Evolutionary conservation across 1,140 invertebrate genomes (phyloP), one percentile per base, ranked within the genome.

Genomic region (Cyclargus thomasi): DNA sequence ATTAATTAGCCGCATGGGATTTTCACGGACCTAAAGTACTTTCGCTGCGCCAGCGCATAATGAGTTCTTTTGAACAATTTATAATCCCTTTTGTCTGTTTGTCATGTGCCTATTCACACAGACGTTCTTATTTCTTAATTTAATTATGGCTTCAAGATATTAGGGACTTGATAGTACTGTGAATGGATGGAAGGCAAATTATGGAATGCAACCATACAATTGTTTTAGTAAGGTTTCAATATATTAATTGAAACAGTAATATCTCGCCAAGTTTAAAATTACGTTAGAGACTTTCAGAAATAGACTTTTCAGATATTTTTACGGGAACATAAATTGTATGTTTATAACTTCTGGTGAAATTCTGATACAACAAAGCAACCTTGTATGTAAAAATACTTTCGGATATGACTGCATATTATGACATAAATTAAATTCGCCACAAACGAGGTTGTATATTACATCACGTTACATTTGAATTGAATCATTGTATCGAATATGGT

Each of bases 401-500:
- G 39, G 39, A 14, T 14, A 47, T 47, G 39, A 47, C 39, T 47
- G 39, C 29, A n/a, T n/a, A n/a, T n/a, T 47, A 47, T 47, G 14
- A 47, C 14, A 16, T 47, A 47, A 47, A 47, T 3, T 29, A 47
- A 47, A 47, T 47, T 47, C 39, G 11, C 39, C 39, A 14, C 39
- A 47, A 29, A 29, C 5, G 29, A 29, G 11, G 39, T 47, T 8
- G 17, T 20, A 11, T 20, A 66, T 66, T 66, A 36, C 23, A 66
- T 66, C 35, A 66, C 11, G 66, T 69, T 66, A 73, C 53, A 70
- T 47, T 22, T 53, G 20, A 68, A 63, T 47, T 73, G 74, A 75
- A 63, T 72, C 70, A 75, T 73, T 73, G 68, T 75, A 62, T 18
- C 64, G 67, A 57, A 36, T 67, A 74, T 70, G 23, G 67, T 69